Percentiles rank a stretch among this genome's conserved stretches.
These are phyloP conservation scores for Danionella dracula DNA, from an alignment of 2,797 vertebrate genomes.

Conservation along the genomic window DNA sequence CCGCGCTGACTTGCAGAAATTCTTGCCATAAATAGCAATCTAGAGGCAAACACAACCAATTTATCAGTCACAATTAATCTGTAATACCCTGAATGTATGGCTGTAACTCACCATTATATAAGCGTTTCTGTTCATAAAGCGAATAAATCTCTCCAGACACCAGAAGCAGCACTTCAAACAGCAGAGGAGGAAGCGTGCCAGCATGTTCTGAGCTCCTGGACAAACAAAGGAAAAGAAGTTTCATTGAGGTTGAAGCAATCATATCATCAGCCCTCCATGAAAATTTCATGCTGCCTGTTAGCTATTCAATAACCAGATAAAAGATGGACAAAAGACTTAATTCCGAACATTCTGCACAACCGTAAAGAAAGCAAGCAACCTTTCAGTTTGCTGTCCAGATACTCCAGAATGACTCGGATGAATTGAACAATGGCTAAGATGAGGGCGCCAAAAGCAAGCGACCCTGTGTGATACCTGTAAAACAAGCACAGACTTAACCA, in stretches of 20 bases:
- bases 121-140: constrained; percentile 87
- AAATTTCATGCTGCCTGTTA: too few species aligned
- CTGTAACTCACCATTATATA: constrained; percentile 83
- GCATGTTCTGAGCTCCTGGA: constrained; percentile 71
- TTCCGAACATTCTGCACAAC: too few species aligned
- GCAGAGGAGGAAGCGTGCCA: constrained; percentile 77
- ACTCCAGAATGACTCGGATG: constrained; percentile 77
- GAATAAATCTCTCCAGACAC: constrained; percentile 84
- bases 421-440: constrained; percentile 80
- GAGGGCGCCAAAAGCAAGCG: constrained; percentile 85
- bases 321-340: too few species aligned
- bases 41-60: constrained; percentile 40
- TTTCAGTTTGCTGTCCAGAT: constrained; percentile 81
- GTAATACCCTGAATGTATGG: neutral
- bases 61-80: too few species aligned
- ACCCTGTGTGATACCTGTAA: constrained; percentile 87
- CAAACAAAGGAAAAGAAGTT: constrained; percentile 14
- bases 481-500: neutral
- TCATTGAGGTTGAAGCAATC: too few species aligned
- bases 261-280: too few species aligned
- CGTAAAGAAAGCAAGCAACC: constrained; percentile 62
- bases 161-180: constrained; percentile 89
- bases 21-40: constrained; percentile 89
- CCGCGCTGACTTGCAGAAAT: constrained; percentile 82
- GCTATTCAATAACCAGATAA: too few species aligned